Conservation (phyloP, 1,140 invertebrate species). For the Sogatella furcifera region DNA sequence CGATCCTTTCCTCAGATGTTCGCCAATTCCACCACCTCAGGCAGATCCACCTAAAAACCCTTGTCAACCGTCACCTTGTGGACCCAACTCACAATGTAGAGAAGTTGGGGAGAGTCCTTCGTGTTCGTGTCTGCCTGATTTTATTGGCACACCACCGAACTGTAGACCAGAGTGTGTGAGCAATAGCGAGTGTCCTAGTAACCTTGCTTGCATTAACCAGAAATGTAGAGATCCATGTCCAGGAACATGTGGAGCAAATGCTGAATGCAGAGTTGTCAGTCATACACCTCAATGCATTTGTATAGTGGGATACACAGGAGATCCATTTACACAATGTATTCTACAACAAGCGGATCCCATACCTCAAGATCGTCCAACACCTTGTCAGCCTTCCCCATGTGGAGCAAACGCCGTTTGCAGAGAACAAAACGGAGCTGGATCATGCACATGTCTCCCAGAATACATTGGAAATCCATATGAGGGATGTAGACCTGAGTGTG, state of each 20-base stretch:
- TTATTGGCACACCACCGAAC: slow-evolving; percentile 36
- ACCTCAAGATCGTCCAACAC: slow-evolving; percentile 31
- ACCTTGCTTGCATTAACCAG: slow-evolving; percentile 46
- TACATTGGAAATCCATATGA: slow-evolving; percentile 63
- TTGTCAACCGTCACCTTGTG: slow-evolving; percentile 60
- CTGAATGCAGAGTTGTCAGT: slow-evolving; percentile 43
- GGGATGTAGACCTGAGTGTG: slow-evolving; percentile 61
- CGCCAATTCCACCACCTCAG: slow-evolving; percentile 25
- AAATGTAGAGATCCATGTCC: slow-evolving; percentile 52
- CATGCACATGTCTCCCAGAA: slow-evolving; percentile 54
- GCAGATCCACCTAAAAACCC: slow-evolving; percentile 33
- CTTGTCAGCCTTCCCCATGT: slow-evolving; percentile 60
- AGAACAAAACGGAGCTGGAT: slow-evolving; percentile 50
- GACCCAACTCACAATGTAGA: slow-evolving; percentile 53
- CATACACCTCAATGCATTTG: slow-evolving; percentile 56
- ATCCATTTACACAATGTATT: slow-evolving; percentile 29
- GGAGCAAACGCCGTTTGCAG: slow-evolving; percentile 63
- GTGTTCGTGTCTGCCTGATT: slow-evolving; percentile 43
- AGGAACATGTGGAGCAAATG: slow-evolving; percentile 40
- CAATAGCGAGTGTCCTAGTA: slow-evolving; percentile 42
- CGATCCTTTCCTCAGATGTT: slow-evolving; percentile 58
- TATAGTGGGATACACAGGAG: slow-evolving; percentile 41
- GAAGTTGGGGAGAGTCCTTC: slow-evolving; percentile 40
- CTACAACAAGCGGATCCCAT: slow-evolving; percentile 31
- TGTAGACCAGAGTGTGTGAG: slow-evolving; percentile 43